These are phyloP conservation scores for Sapayoa aenigma DNA, from an alignment of 2,113 vertebrate genomes.

Conservation along the genomic window DNA sequence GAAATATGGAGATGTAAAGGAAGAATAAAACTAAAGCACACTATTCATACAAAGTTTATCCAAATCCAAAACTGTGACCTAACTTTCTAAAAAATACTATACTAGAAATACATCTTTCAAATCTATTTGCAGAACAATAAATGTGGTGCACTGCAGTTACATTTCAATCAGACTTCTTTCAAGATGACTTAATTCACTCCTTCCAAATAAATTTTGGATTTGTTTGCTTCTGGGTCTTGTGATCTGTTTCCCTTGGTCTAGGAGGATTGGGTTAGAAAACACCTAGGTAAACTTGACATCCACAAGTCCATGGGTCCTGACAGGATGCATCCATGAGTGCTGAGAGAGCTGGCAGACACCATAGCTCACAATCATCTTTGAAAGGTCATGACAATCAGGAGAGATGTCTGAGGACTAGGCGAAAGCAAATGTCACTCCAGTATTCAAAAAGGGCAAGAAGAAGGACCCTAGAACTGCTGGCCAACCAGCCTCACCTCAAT, in stretches of 20 bases:
- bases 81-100: background rate
- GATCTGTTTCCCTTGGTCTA: background rate
- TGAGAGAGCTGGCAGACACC: background rate
- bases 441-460: background rate
- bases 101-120: background rate
- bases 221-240: background rate
- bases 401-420: background rate
- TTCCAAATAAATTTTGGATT: background rate
- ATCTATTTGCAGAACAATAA: background rate
- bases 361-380: background rate
- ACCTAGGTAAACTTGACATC: background rate
- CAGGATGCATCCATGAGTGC: background rate
- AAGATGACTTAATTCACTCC: background rate
- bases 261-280: background rate
- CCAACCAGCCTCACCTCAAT: background rate
- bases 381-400: background rate
- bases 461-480: background rate
- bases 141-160: background rate
- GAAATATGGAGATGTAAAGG: background rate
- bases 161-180: background rate
- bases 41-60: background rate
- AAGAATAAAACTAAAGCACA: background rate
- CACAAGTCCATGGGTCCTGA: background rate
- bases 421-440: background rate
- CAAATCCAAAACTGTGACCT: background rate